Percentiles rank a stretch among this genome's conserved stretches.
phyloP scores from a whole-genome alignment of 2,113 vertebrate genomes.

The Thryonomys swinderianus region DNA sequence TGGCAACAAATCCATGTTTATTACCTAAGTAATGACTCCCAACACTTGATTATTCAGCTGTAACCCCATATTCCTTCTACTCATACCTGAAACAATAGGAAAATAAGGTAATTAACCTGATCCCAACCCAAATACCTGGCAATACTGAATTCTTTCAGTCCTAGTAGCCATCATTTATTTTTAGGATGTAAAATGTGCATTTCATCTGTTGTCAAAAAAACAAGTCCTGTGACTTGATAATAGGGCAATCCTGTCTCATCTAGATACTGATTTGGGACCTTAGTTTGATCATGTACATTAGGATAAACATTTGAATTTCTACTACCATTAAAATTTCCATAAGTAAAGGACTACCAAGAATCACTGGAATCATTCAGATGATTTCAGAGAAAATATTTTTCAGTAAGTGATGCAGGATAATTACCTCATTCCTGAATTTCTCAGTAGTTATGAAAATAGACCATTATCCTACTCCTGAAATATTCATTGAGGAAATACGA shows the following conservation, averaged over 20 bases:
- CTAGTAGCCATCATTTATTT: neutral
- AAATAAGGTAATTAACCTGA: neutral
- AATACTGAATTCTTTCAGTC: neutral
- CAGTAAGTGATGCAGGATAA: neutral
- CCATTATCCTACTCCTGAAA: neutral
- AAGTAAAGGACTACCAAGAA: neutral
- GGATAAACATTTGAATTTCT: neutral
- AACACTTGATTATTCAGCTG: neutral
- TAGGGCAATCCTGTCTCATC: neutral
- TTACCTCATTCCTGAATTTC: neutral
- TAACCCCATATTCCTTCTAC: neutral
- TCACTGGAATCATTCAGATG: neutral
- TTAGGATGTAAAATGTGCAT: neutral
- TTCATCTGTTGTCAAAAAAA: neutral
- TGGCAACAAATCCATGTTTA: neutral
- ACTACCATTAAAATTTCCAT: neutral
- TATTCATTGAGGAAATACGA: slow-evolving; percentile 6
- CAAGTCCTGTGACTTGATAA: neutral
- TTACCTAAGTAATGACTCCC: neutral
- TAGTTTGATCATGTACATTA: neutral
- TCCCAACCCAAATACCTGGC: neutral
- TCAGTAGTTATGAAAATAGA: neutral
- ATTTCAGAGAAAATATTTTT: neutral
- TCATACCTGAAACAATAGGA: neutral
- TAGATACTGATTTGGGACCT: neutral